A percentile compares a stretch with the other conserved stretches of the same genome.
phyloP scores from a whole-genome alignment of 2,113 vertebrate species.

The Taxidea taxus region DNA sequence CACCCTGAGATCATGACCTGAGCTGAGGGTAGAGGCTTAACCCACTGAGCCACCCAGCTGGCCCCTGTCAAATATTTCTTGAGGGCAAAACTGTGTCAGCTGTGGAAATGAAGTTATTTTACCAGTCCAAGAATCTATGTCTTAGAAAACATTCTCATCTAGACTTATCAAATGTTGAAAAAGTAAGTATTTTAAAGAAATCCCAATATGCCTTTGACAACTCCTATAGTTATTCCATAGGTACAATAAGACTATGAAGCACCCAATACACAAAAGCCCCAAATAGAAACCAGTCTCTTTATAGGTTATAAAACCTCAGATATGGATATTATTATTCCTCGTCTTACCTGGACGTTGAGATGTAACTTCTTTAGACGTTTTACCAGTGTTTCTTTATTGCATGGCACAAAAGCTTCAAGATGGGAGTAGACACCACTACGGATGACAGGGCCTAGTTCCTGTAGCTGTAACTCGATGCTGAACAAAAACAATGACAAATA shows the following conservation, averaged over 20 bases:
- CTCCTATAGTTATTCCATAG: background rate
- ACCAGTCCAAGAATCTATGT: background rate
- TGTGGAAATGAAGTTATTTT: background rate
- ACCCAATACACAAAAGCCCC: background rate
- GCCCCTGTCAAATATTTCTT: background rate
- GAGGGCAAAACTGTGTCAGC: background rate
- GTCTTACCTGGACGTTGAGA: slow-evolving; percentile 94
- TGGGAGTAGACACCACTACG: slow-evolving; percentile 93
- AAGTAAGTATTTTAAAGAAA: background rate
- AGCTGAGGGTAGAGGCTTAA: no score
- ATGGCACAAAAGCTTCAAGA: slow-evolving; percentile 97
- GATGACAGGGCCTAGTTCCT: slow-evolving; percentile 89
- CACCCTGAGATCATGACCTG: no score
- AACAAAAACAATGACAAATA: slow-evolving; percentile 64
- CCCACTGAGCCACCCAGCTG: no score
- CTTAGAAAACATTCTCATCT: background rate
- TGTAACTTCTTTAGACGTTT: slow-evolving; percentile 98
- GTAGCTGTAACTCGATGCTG: slow-evolving; percentile 97
- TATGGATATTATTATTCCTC: background rate
- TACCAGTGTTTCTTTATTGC: slow-evolving; percentile 96
- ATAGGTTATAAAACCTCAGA: background rate
- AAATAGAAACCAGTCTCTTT: background rate
- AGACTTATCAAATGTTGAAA: background rate
- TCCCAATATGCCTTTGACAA: background rate
- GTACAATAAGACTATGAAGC: background rate